phyloP scores from a whole-genome alignment of 2,113 vertebrate genomes.

The Hydropotes inermis region DNA sequence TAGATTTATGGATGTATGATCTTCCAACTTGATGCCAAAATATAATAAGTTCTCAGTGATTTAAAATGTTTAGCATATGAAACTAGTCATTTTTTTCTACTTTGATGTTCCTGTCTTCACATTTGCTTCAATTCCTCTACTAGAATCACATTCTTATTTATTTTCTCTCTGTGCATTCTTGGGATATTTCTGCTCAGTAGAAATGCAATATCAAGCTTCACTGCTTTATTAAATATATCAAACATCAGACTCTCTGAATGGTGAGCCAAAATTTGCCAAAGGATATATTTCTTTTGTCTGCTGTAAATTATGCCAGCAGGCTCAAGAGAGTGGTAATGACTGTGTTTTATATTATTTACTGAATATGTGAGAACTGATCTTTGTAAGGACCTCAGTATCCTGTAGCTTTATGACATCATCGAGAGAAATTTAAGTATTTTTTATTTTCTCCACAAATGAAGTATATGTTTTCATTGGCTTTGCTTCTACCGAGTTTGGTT shows the following conservation, averaged over 20 bases:
- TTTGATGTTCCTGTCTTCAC: not conserved
- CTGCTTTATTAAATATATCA: conserved; percentile 66
- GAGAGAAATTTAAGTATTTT: conserved; percentile 52
- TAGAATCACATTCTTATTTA: conserved; percentile 52
- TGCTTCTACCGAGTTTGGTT: conserved; percentile 15
- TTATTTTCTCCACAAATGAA: conserved; percentile 38
- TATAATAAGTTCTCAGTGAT: conserved; percentile 13
- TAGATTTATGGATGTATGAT: not conserved
- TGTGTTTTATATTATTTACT: conserved; percentile 29
- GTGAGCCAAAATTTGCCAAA: conserved; percentile 45
- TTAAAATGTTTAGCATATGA: conserved; percentile 44
- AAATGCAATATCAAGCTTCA: conserved; percentile 53
- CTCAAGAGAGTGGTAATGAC: not conserved
- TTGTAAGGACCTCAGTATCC: not conserved
- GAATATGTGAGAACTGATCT: conserved; percentile 9
- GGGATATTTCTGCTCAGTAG: conserved; percentile 52
- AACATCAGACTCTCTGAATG: conserved; percentile 40
- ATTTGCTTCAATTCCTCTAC: conserved; percentile 30
- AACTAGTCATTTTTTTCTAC: conserved; percentile 8
- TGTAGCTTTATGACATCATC: not conserved
- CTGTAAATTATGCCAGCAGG: conserved; percentile 6
- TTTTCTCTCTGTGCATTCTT: conserved; percentile 64
- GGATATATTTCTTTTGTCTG: conserved; percentile 56
- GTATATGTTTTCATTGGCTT: conserved; percentile 48
- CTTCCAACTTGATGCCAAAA: conserved; percentile 34